Base-by-base conservation (phyloP, 2,113 vertebrate species). In the Zosterops borbonicus region DNA sequence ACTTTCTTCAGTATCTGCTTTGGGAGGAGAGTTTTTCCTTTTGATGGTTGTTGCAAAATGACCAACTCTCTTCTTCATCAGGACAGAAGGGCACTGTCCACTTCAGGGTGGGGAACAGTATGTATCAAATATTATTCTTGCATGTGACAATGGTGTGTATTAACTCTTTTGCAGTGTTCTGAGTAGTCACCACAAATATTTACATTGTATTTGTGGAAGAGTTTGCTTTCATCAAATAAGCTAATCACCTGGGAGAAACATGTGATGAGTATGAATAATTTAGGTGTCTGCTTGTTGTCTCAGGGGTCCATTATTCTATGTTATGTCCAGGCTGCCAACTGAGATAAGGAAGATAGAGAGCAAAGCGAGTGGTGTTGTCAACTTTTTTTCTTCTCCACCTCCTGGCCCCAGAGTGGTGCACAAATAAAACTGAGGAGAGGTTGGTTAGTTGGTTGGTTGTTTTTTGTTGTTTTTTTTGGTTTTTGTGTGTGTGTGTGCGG, bases 181-280 rank as follows among this genome's bases (percentile, higher is more conserved):
- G 42, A 90, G 44, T 73, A 47, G 27, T 67, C 33, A 17, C 24
- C 6, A 9, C 44, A 89, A 80, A 62, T 86, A 74, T 44, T 95
- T 86, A 71, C 58, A 62, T 83, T 93, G 6, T 67, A 35, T 87
- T 77, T 69, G 44, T 79, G 15, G 53, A 58, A 80, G 74, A 70
- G 41, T 56, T 90, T 87, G 31, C 47, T 79, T 90, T 94, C 55
- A 64, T 84, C 47, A 90, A 82, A 78, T 69, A 69, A 80, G 31
- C 22, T 47, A 83, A 64, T 87, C 0, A 2, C 29, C 65, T 79
- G 46, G 53, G 70, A 83, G 58, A 86, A 79, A 35, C 62, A 44
- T 1, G 1, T 83, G 46, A 31, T 52, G 28, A 29, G 7, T 60
- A 21, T 65, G 55, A 82, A 53, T 80, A 69, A 83, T 37, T 52